phyloP scores from a whole-genome alignment of 2,797 vertebrate genomes.

The Betta splendens region DNA sequence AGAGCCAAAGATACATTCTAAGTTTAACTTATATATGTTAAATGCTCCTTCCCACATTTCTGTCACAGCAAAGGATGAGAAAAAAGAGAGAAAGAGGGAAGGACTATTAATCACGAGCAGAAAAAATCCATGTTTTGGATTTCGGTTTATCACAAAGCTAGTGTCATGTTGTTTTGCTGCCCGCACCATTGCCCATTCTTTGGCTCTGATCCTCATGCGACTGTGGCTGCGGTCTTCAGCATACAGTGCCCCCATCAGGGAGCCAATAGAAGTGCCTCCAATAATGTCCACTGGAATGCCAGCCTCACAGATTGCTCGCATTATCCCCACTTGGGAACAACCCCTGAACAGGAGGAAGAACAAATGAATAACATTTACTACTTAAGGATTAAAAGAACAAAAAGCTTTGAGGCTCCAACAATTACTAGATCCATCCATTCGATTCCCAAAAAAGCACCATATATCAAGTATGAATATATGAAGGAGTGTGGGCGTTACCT shows the following conservation, averaged over 20 bases:
- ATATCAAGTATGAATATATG: too few relatives aligned
- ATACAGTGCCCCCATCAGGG: conserved; percentile 93
- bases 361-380: background rate
- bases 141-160: background rate
- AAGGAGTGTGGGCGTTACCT: conserved; percentile 86
- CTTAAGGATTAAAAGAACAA: background rate
- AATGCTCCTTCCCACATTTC: too few relatives aligned
- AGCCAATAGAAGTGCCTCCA: conserved; percentile 91
- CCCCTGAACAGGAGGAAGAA: conserved; percentile 77
- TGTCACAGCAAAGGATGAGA: too few relatives aligned
- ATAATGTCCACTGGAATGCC: conserved; percentile 93
- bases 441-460: background rate
- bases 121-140: background rate
- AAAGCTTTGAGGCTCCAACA: too few relatives aligned
- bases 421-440: conserved; percentile 7
- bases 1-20: too few relatives aligned
- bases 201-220: conserved; percentile 89
- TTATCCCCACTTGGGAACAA: conserved; percentile 92
- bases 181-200: conserved; percentile 94
- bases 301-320: conserved; percentile 86
- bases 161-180: background rate
- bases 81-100: too few relatives aligned
- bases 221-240: conserved; percentile 90
- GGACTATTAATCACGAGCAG: too few relatives aligned
- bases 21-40: too few relatives aligned